A percentile compares a stretch with the other conserved stretches of the same genome.
Evolutionary conservation across 2,113 vertebrate genomes (phyloP).

Genomic region (Mystacornis crossleyi): DNA sequence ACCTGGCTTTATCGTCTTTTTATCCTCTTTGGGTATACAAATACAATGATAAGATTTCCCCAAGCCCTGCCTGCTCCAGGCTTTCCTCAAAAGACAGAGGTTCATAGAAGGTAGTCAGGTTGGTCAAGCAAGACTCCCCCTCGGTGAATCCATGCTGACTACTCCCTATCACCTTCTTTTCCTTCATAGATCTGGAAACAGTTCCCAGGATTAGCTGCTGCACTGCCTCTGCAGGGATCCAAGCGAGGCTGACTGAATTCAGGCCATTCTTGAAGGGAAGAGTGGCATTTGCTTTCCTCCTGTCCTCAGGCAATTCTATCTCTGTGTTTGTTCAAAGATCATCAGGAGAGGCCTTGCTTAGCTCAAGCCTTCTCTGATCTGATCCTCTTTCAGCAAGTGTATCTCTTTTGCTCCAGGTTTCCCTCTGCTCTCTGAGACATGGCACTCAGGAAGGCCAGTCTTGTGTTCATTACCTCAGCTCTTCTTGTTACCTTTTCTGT

Average conservation of each 20-base stretch:
- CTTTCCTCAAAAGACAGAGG: background rate
- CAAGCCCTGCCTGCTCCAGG: background rate
- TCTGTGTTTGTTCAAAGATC: background rate
- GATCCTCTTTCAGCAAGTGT: background rate
- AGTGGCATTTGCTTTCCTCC: background rate
- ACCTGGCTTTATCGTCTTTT: background rate
- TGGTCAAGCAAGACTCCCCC: background rate
- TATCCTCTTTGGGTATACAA: background rate
- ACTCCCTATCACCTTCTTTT: background rate
- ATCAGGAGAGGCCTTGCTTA: background rate
- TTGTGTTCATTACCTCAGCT: background rate
- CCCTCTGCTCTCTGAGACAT: background rate
- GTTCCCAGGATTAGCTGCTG: background rate
- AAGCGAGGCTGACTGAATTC: background rate
- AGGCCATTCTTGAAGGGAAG: background rate
- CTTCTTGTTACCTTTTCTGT: background rate
- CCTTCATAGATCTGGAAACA: background rate
- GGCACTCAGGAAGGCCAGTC: background rate
- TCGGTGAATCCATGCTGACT: background rate
- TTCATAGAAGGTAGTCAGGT: background rate
- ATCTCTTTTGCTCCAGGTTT: background rate
- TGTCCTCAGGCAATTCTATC: background rate
- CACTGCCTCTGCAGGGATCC: background rate
- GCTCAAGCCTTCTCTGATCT: background rate
- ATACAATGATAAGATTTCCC: background rate